Percentiles rank a stretch among this genome's conserved stretches.
These are phyloP conservation scores for Anarhynchus alexandrinus DNA, from an alignment of 2,113 vertebrate species.

Conservation along the genomic window DNA sequence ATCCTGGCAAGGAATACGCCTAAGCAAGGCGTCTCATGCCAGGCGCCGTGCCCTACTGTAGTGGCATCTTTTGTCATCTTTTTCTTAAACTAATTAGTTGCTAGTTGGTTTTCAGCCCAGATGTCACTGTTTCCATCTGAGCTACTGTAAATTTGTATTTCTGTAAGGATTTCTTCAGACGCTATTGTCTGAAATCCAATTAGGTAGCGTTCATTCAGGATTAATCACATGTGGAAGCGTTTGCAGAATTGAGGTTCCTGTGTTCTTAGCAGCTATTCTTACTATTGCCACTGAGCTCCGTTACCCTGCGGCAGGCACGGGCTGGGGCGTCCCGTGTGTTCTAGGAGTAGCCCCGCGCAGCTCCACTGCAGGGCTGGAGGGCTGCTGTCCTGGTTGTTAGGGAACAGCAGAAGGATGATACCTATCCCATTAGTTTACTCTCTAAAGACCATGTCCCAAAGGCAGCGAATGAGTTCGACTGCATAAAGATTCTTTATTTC, in stretches of 20 bases:
- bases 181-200: constrained; percentile 6
- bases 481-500: not conserved
- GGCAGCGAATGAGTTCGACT: not conserved
- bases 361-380: not conserved
- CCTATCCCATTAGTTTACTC: not conserved
- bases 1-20: not conserved
- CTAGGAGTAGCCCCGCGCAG: not conserved
- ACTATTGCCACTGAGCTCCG: not conserved
- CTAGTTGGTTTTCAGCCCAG: constrained; percentile 15
- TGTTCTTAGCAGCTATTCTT: not conserved
- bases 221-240: constrained; percentile 22
- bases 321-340: not conserved
- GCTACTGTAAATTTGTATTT: constrained; percentile 15
- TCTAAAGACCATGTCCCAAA: not conserved
- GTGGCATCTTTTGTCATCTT: not conserved
- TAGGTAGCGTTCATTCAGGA: not conserved
- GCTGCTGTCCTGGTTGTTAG: not conserved
- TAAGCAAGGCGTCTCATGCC: not conserved
- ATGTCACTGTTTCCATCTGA: constrained; percentile 16
- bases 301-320: not conserved
- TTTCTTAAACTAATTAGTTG: not conserved
- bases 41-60: not conserved
- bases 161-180: constrained; percentile 27
- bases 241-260: not conserved
- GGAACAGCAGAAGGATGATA: not conserved